These are phyloP conservation scores for Melitaea athalia DNA, from an alignment of 2,888 invertebrate species.

Conservation along the genomic window DNA sequence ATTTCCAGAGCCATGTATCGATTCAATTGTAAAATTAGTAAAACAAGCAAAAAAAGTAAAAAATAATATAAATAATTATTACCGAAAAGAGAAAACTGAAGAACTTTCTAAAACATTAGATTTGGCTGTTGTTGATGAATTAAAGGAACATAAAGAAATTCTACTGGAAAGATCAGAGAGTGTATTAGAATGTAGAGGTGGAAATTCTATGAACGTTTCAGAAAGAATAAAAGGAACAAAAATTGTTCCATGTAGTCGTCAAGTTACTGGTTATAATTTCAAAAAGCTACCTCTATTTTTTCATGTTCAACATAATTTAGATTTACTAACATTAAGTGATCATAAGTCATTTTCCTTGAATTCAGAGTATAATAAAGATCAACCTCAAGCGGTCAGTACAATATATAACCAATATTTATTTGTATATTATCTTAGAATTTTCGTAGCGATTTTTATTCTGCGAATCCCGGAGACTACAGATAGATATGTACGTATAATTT, in stretches of 20 bases:
- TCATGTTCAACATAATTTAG: conserved; percentile 33
- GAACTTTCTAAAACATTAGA: conserved; percentile 39
- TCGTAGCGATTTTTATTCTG: too few species aligned
- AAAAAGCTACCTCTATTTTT: conserved; percentile 41
- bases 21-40: conserved; percentile 39
- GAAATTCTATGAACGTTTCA: conserved; percentile 3
- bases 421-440: too few species aligned
- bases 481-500: too few species aligned
- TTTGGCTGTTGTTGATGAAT: conserved; percentile 18
- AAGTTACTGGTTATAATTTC: conserved; percentile 4
- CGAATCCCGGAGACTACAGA: too few species aligned
- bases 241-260: conserved; percentile 40
- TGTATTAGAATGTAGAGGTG: conserved; percentile 43
- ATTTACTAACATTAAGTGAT: conserved; percentile 10
- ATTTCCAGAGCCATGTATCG: conserved; percentile 31
- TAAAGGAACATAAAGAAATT: conserved; percentile 21
- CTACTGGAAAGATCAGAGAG: conserved; percentile 40
- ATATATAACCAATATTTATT: too few species aligned
- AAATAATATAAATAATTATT: conserved; percentile 31
- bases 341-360: conserved; percentile 4
- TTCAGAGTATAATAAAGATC: not conserved
- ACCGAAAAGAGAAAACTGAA: conserved; percentile 36
- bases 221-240: conserved; percentile 48
- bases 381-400: not conserved
- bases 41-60: conserved; percentile 36